Conservation (phyloP, 2,113 vertebrate species). For the Colistium nudipinnis region DNA sequence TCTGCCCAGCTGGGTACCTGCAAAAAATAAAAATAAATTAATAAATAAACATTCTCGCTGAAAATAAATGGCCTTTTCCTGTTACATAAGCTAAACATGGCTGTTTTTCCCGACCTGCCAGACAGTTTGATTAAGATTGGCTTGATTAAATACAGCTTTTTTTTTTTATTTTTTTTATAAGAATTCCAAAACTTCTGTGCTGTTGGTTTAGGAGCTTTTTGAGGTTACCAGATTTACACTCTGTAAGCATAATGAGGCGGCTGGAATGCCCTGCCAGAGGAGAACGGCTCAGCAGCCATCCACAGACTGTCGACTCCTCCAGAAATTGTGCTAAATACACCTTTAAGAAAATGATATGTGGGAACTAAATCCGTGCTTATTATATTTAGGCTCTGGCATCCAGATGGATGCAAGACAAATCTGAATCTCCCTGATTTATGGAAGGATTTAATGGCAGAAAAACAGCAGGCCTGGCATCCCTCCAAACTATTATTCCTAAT, state of each 20-base stretch:
- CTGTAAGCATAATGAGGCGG: slow-evolving; percentile 59
- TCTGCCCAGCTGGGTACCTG: background rate
- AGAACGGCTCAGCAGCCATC: slow-evolving; percentile 32
- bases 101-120: slow-evolving; percentile 24
- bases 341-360: slow-evolving; percentile 37
- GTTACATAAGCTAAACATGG: slow-evolving; percentile 26
- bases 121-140: slow-evolving; percentile 58
- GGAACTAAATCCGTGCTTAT: slow-evolving; percentile 25
- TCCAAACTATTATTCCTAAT: slow-evolving; percentile 68
- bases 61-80: no score
- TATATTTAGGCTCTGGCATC: slow-evolving; percentile 42
- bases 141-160: slow-evolving; percentile 50
- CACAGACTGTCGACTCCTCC: slow-evolving; percentile 19
- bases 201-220: slow-evolving; percentile 69
- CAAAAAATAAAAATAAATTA: no score
- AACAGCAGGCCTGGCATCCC: slow-evolving; percentile 62
- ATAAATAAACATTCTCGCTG: no score
- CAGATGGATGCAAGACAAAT: slow-evolving; percentile 61
- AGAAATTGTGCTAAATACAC: slow-evolving; percentile 34
- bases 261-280: slow-evolving; percentile 52
- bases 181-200: slow-evolving; percentile 63
- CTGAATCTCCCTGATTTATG: slow-evolving; percentile 42
- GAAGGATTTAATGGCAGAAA: slow-evolving; percentile 62
- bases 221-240: slow-evolving; percentile 71
- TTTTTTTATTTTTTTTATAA: no score